Percentiles rank a stretch among this genome's conserved stretches.
Conservation (phyloP, 2,888 invertebrate species). For the Macrophya annulata region DNA sequence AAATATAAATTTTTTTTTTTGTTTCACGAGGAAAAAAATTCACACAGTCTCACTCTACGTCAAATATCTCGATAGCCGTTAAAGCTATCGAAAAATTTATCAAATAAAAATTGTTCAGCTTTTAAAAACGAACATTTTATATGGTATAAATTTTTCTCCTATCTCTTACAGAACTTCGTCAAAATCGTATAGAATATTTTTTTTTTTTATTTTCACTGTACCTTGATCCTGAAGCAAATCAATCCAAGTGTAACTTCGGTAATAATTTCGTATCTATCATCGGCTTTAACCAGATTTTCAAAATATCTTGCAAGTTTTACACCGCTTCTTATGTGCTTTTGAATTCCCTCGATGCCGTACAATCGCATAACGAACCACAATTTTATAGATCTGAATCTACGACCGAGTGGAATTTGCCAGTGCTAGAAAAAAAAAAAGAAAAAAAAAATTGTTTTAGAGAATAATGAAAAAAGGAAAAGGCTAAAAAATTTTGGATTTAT, state of each 20-base stretch:
- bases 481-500: not conserved
- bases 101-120: not conserved
- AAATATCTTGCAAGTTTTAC: conserved; percentile 90
- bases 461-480: not conserved
- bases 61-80: not conserved
- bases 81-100: not conserved
- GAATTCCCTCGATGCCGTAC: conserved; percentile 91
- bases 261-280: conserved; percentile 90
- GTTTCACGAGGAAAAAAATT: conserved; percentile 5
- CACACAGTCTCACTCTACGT: not conserved
- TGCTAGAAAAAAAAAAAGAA: conserved; percentile 82
- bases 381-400: conserved; percentile 94
- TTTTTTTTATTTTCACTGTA: conserved; percentile 69
- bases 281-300: conserved; percentile 85
- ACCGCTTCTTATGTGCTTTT: conserved; percentile 89
- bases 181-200: not conserved
- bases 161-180: not conserved
- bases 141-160: not conserved
- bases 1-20: too few relatives aligned
- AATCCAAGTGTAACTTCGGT: conserved; percentile 89
- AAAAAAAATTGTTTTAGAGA: conserved; percentile 13
- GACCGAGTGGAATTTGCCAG: conserved; percentile 93
- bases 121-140: not conserved
- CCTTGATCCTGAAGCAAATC: conserved; percentile 94
- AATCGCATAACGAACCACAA: conserved; percentile 95